Conservation (phyloP, 2,888 invertebrate species). For the Drosophila leonis region DNA sequence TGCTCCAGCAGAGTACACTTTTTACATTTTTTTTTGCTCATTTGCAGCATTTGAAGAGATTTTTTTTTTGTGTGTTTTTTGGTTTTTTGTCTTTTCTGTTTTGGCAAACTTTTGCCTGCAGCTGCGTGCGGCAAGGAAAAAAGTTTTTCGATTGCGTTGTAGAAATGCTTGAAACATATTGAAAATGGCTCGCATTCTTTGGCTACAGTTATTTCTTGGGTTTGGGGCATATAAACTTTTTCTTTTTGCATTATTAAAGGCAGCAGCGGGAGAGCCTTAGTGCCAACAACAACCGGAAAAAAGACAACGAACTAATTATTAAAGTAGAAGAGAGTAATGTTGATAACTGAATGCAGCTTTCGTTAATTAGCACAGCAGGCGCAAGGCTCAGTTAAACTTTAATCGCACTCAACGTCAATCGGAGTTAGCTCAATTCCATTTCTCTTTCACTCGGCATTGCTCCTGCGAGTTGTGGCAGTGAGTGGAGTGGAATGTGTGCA, state of each 20-base stretch:
- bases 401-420: conserved; percentile 11
- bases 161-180: conserved; percentile 54
- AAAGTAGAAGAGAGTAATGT: conserved; percentile 18
- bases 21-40: conserved; percentile 62
- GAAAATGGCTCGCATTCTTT: conserved; percentile 52
- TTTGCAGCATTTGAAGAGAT: conserved; percentile 55
- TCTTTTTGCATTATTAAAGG: conserved; percentile 36
- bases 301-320: conserved; percentile 15
- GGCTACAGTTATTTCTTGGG: conserved; percentile 18
- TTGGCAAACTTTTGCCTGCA: conserved; percentile 69
- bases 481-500: conserved; percentile 28
- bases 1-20: conserved; percentile 5
- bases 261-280: conserved; percentile 4
- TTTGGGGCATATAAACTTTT: conserved; percentile 36
- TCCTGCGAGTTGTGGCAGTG: conserved; percentile 28
- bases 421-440: background rate
- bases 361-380: conserved; percentile 67
- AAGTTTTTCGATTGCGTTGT: conserved; percentile 40
- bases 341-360: conserved; percentile 42
- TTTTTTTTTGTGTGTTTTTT: conserved; percentile 7
- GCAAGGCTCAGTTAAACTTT: background rate
- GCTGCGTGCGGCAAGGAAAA: conserved; percentile 46
- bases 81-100: conserved; percentile 28
- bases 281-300: conserved; percentile 5
- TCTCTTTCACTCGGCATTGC: conserved; percentile 40